Base-by-base conservation (phyloP, 2,888 invertebrate species). In the Pyralis farinalis region DNA sequence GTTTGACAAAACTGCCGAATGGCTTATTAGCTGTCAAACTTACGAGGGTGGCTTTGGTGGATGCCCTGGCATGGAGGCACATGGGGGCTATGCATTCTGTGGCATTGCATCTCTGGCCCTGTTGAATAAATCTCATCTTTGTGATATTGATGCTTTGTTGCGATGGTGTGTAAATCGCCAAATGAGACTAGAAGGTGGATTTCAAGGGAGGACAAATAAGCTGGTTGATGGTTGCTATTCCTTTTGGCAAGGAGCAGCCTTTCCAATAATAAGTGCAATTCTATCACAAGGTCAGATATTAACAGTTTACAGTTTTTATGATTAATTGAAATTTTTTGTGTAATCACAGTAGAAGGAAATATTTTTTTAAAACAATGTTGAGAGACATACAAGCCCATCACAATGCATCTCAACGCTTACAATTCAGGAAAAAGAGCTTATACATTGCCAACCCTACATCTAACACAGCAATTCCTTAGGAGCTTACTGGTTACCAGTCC, bases 1-100 rank as follows among this genome's bases (percentile, higher is more conserved):
- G 46, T 97, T 97, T 84, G 93, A 94, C 49, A 93, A 93, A 38
- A 96, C 97, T 7, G 95, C 96, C 0, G 95, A 97, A 65, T 99
- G 98, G 98, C 93, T 99, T 59, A 91, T 94, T 0, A 93, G 95
- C 53, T 99, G 99, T 87, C 99, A 99, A 82, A 98, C 98, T 0
- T 99, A 98, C 86, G 99, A 99, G 85, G 99, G 99, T 31, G 99
- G 99, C 0, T 99, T 99, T 90, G 96, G 95, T 28, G 98, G 98
- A 0, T 94, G 76, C 45, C 88, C 87, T 10, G 97, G 96, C 6
- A 93, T 97, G 92, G 99, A 99, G 82, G 99, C 99, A 4, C 99
- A 99, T 86, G 99, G 99, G 1, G 99, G 99, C n/a, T 99, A 99
- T 80, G 95, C 98, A 0, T 99, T 97, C 82, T 99, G 99, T 91